Conservation (phyloP, 2,113 vertebrate genomes). For the Bos indicus region DNA sequence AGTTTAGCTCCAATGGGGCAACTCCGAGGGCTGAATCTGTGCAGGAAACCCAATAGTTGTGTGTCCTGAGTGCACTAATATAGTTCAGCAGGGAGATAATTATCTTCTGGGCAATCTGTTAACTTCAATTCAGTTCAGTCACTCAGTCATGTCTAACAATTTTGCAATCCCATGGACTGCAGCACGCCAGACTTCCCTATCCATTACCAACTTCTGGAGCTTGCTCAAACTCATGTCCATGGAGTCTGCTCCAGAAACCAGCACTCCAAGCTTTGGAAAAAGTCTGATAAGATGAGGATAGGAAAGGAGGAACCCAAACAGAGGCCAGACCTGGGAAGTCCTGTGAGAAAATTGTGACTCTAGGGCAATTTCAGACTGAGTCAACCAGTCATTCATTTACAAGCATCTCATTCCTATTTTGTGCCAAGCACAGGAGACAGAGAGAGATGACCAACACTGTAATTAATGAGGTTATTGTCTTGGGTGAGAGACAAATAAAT, state of each 20-base stretch:
- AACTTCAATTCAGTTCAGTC: background rate
- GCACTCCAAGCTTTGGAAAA: background rate
- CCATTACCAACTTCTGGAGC: background rate
- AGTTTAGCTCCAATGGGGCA: background rate
- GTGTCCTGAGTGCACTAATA: background rate
- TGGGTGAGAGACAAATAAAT: background rate
- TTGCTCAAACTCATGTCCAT: background rate
- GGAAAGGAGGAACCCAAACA: background rate
- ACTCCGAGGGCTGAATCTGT: background rate
- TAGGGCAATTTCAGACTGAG: background rate
- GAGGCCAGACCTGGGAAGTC: background rate
- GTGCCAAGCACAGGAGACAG: background rate
- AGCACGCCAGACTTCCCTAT: background rate
- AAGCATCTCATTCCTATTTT: background rate
- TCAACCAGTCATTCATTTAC: background rate
- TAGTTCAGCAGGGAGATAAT: background rate
- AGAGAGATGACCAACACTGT: background rate
- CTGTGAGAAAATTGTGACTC: background rate
- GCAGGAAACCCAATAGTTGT: background rate
- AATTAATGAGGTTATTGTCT: background rate
- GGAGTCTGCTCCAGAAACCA: background rate
- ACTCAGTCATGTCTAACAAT: background rate
- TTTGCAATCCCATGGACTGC: background rate
- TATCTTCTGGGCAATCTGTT: background rate
- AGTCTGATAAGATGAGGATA: background rate